Percentiles rank a stretch among this genome's conserved stretches.
Evolutionary conservation across 2,888 invertebrate genomes (phyloP).

Genomic region (Alentia gelatinosa): DNA sequence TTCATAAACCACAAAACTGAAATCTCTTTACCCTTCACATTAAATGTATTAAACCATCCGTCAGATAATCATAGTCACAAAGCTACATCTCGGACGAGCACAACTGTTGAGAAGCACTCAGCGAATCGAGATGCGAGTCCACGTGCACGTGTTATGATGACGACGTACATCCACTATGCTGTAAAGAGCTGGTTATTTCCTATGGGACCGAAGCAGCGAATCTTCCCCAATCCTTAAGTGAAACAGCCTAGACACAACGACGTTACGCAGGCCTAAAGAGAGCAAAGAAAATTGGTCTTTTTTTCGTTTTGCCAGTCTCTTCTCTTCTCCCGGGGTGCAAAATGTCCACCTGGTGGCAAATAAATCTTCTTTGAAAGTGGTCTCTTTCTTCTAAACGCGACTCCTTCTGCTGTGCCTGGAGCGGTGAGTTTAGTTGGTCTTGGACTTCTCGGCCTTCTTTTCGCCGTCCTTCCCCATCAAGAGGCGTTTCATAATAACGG

Average conservation of each 20-base stretch:
- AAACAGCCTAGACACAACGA: not conserved
- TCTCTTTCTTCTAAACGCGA: not conserved
- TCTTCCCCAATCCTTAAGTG: not conserved
- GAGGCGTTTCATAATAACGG: conserved; percentile 48
- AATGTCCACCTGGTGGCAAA: no score
- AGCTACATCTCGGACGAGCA: not conserved
- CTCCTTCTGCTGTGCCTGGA: not conserved
- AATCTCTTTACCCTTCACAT: not conserved
- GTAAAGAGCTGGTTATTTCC: not conserved
- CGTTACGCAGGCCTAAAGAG: not conserved
- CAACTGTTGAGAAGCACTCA: not conserved
- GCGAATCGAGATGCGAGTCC: not conserved
- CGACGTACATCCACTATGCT: not conserved
- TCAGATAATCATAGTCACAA: not conserved
- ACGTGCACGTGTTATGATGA: not conserved
- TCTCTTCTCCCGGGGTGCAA: not conserved
- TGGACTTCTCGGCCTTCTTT: conserved; percentile 36
- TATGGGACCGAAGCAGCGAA: not conserved
- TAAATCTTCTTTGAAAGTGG: not conserved
- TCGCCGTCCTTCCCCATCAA: conserved; percentile 29
- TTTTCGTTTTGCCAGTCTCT: not conserved
- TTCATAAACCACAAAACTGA: not conserved
- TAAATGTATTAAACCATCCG: not conserved
- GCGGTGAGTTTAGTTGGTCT: conserved; percentile 40
- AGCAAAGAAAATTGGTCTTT: not conserved